Evolutionary conservation across 1,140 invertebrate genomes (phyloP).

Genomic region (Thalassaphorura encarpata): DNA sequence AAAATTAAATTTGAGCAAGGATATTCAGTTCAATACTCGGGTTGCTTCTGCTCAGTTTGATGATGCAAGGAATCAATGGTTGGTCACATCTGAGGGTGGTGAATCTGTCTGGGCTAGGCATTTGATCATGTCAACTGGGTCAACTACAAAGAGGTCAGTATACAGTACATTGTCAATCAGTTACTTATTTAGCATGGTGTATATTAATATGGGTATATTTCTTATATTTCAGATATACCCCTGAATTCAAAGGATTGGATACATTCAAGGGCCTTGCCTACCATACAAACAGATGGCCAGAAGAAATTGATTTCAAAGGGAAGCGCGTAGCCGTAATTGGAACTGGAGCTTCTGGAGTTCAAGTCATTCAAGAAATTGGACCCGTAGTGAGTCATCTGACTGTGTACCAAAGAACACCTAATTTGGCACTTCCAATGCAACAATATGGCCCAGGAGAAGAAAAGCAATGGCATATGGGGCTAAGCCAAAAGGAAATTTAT

Average conservation of each 20-base stretch:
- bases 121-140: slow-evolving; percentile 5
- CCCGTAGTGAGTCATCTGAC: slow-evolving; percentile 6
- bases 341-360: slow-evolving; percentile 11
- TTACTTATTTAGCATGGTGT: too few relatives aligned
- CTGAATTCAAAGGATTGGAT: slow-evolving; percentile 4
- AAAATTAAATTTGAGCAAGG: slow-evolving; percentile 1
- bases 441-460: too few relatives aligned
- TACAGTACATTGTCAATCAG: too few relatives aligned
- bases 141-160: too few relatives aligned
- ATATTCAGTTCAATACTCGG: slow-evolving; percentile 3
- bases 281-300: slow-evolving; percentile 12
- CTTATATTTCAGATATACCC: neutral
- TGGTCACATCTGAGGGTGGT: neutral
- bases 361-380: slow-evolving; percentile 14
- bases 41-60: neutral
- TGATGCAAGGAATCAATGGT: neutral
- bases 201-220: too few relatives aligned
- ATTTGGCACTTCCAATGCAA: slow-evolving; percentile 2
- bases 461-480: too few relatives aligned
- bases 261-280: slow-evolving; percentile 4
- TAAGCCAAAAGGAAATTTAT: neutral
- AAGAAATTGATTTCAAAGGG: slow-evolving; percentile 7
- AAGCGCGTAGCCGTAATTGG: slow-evolving; percentile 16
- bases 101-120: neutral
- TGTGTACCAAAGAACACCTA: slow-evolving; percentile 14